Evolutionary conservation across 2,113 vertebrate genomes (phyloP).

Genomic region (Urocitellus parryii): DNA sequence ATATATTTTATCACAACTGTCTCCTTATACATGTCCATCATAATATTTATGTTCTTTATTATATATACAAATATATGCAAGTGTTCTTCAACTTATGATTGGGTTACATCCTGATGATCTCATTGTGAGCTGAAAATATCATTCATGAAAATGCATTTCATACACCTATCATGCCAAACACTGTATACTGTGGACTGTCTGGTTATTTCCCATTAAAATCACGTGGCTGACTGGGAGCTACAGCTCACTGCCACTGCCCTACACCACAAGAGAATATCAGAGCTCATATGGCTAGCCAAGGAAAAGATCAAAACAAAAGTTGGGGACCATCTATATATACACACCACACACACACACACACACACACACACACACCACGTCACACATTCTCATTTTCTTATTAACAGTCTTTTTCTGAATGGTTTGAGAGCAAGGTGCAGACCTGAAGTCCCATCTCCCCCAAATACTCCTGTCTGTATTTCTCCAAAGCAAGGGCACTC

Average conservation of each 20-base stretch:
- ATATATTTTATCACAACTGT: not conserved
- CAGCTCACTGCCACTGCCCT: not conserved
- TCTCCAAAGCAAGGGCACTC: not conserved
- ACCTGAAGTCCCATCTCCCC: not conserved
- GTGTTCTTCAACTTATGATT: not conserved
- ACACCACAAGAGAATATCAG: not conserved
- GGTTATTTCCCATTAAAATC: not conserved
- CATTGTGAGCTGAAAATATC: not conserved
- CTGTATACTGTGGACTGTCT: too few species aligned
- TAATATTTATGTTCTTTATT: not conserved
- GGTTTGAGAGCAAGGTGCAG: not conserved
- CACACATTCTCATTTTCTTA: not conserved
- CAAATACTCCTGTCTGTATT: not conserved
- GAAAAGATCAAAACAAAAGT: not conserved
- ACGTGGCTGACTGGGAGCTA: not conserved
- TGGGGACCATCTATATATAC: not conserved
- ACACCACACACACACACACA: not conserved
- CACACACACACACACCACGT: not conserved
- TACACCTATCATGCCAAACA: not conserved
- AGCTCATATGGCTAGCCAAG: not conserved
- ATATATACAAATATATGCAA: not conserved
- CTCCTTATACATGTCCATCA: not conserved
- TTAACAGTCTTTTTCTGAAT: not conserved
- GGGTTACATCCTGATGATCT: not conserved
- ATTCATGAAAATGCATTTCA: not conserved